Evolutionary conservation across 1,140 invertebrate species (phyloP).

Genomic region (Meloidogyne floridensis): DNA sequence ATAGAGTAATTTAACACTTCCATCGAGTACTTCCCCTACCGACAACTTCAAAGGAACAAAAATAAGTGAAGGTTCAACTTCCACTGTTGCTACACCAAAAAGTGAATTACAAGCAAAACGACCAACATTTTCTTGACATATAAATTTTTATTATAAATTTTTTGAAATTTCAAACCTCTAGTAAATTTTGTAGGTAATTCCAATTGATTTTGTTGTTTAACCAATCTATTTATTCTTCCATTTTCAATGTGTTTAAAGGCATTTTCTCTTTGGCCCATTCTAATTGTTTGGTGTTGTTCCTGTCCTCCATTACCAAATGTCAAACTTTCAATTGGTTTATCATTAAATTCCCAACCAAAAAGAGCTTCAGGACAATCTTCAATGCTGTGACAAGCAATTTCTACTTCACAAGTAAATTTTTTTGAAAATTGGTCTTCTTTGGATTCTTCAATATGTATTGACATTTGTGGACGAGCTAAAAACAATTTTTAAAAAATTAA

Average conservation of each 20-base stretch:
- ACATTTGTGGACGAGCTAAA: neutral
- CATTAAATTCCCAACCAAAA: conserved; percentile 54
- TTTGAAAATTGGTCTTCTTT: neutral
- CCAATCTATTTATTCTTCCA: neutral
- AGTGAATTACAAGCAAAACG: conserved; percentile 50
- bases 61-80: conserved; percentile 19
- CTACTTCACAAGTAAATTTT: conserved; percentile 42
- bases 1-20: neutral
- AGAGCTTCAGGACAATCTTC: conserved; percentile 46
- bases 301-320: neutral
- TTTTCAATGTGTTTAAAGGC: conserved; percentile 5
- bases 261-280: neutral
- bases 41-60: conserved; percentile 17
- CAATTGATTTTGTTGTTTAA: conserved; percentile 17
- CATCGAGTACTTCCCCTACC: neutral
- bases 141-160: neutral
- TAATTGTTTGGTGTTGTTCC: neutral
- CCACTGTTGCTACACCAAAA: conserved; percentile 48
- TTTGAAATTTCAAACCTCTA: conserved; percentile 1
- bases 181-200: conserved; percentile 17
- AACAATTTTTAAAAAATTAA: neutral
- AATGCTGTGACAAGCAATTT: conserved; percentile 35
- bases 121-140: conserved; percentile 35
- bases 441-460: neutral
- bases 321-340: conserved; percentile 30